These are phyloP conservation scores for Enteromius fasciolatus DNA, from an alignment of 2,797 vertebrate species.

Conservation along the genomic window DNA sequence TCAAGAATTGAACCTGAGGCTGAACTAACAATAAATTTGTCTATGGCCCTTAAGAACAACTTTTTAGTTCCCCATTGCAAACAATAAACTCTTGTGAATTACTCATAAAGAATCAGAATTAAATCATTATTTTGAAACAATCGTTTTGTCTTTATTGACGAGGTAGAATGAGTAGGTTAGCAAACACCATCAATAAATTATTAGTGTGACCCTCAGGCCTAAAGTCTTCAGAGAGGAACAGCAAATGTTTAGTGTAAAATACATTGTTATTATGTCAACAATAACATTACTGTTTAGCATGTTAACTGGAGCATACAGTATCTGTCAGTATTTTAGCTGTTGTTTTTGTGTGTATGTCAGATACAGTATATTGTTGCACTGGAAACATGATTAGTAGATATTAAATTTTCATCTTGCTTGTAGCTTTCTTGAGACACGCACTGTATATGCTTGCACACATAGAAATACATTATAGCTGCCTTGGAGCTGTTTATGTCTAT, in stretches of 20 bases:
- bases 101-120: neutral
- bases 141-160: neutral
- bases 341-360: slow-evolving; percentile 1
- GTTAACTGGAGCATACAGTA: neutral
- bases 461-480: neutral
- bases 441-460: neutral
- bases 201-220: neutral
- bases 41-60: neutral
- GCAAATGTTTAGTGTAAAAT: neutral
- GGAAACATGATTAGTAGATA: slow-evolving; percentile 1
- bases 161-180: neutral
- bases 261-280: neutral
- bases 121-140: neutral
- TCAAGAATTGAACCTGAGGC: neutral
- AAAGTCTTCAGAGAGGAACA: neutral
- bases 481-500: neutral
- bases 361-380: neutral
- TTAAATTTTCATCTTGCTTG: neutral
- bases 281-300: neutral
- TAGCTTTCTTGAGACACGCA: neutral
- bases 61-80: neutral
- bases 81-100: neutral
- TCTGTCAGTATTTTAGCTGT: neutral
- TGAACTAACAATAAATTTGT: neutral
- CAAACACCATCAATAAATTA: neutral